Evolutionary conservation across 2,888 invertebrate species (phyloP), one percentile per base, ranked within the genome.

Genomic region (Eledona agricola): DNA sequence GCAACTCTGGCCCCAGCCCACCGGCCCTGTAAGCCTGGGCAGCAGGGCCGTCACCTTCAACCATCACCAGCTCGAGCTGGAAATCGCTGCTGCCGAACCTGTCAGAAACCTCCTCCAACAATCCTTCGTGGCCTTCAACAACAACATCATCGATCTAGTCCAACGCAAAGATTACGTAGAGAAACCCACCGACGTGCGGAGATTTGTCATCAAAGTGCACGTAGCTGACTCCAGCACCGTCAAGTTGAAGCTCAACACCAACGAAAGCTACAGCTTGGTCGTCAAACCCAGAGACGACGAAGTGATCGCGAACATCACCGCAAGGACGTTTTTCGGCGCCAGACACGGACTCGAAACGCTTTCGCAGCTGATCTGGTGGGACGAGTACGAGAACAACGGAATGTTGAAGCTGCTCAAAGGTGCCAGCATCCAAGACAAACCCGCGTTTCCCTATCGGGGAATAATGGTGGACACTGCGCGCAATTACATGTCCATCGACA

Each of bases 401-500:
- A 76, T 83, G 1, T 74, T 90, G 35, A 80, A 85, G 20, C 80
- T 84, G 3, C 74, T 90, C 0, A 83, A 85, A 55, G 85, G 84
- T 17, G 88, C 85, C 0, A 78, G 79, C 1, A 79, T 90, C 0
- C 81, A 83, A 42, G 96, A 97, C 74, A 84, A 83, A 12, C 97
- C 97, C 0, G 80, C 84, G 23, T 89, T 87, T 70, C 69, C 81
- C 0, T 94, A 92, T 74, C 84, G 97, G 23, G 96, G 96, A 2
- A 75, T 97, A 1, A 83, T 96, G 75, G 76, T 97, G 37, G 97
- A 97, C 71, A 94, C 96, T 0, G 89, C 95, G 0, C 80, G 97
- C 11, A 95, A 96, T 75, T 97, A 85, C 74, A 87, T 96, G 69
- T 85, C 90, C 0, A 79, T 91, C 1, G 81, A 80, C 4, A 82